A percentile compares a stretch with the other conserved stretches of the same genome.
Conservation (phyloP, 2,888 invertebrate genomes). For the Calameuta pallipes region DNA sequence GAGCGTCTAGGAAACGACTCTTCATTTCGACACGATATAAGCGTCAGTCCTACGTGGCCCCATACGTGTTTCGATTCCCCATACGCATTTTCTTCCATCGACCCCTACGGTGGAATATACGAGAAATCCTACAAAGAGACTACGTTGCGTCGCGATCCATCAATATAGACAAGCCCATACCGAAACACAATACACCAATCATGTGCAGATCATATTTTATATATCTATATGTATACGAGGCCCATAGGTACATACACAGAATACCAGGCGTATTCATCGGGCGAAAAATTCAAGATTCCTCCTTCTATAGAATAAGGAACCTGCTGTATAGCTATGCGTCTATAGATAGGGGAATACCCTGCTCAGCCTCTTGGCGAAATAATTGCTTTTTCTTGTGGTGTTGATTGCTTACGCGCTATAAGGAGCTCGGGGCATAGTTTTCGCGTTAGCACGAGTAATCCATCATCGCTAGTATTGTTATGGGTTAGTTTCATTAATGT, state of each 20-base stretch:
- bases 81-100: slow-evolving; percentile 22
- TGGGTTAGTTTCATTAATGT: slow-evolving; percentile 18
- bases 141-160: slow-evolving; percentile 36
- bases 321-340: slow-evolving; percentile 8
- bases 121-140: slow-evolving; percentile 28
- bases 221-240: slow-evolving; percentile 21
- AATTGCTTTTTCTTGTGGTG: slow-evolving; percentile 32
- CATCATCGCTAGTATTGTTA: slow-evolving; percentile 24
- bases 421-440: slow-evolving; percentile 31
- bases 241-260: not conserved
- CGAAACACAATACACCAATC: slow-evolving; percentile 41
- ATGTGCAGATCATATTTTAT: slow-evolving; percentile 43
- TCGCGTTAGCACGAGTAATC: slow-evolving; percentile 31
- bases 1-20: slow-evolving; percentile 40
- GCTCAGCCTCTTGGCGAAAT: slow-evolving; percentile 21
- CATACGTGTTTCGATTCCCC: slow-evolving; percentile 27
- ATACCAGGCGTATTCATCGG: slow-evolving; percentile 9
- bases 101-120: slow-evolving; percentile 20
- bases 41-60: slow-evolving; percentile 30
- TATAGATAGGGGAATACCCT: slow-evolving; percentile 20
- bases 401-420: slow-evolving; percentile 28
- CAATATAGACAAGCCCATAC: slow-evolving; percentile 26
- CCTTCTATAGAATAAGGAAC: slow-evolving; percentile 12
- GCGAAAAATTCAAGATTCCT: slow-evolving; percentile 19
- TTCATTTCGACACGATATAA: slow-evolving; percentile 31